Conservation (phyloP, 1,140 invertebrate genomes). For the Amphibalanus amphitrite region DNA sequence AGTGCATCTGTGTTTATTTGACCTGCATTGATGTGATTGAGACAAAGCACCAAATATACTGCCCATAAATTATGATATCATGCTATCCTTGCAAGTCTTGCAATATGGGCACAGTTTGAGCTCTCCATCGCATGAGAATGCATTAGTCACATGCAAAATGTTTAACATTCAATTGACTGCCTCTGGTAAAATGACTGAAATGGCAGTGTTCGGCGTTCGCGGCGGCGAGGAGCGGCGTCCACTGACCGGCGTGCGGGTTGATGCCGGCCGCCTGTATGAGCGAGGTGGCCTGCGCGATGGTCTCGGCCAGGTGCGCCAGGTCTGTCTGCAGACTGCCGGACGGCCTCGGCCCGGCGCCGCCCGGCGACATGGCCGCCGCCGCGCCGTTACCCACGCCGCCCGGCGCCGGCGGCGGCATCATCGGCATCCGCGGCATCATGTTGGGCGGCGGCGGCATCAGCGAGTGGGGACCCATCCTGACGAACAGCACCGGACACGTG, state of each 20-base stretch:
- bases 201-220: no score
- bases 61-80: no score
- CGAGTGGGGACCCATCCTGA: conserved; percentile 14
- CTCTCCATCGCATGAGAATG: no score
- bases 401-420: conserved; percentile 16
- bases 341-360: conserved; percentile 5
- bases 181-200: no score
- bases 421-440: conserved; percentile 11
- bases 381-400: not conserved
- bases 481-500: conserved; percentile 10
- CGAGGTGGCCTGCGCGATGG: conserved; percentile 47
- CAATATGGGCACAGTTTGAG: no score
- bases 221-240: no score
- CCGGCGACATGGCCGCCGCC: not conserved
- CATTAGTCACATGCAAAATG: no score
- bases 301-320: conserved; percentile 43
- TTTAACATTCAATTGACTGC: no score
- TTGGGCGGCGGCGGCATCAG: conserved; percentile 13
- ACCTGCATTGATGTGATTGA: no score
- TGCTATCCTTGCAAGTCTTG: no score
- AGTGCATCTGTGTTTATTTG: no score
- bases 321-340: conserved; percentile 26
- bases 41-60: no score
- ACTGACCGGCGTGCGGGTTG: conserved; percentile 21
- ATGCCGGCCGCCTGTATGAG: conserved; percentile 46